Conservation (phyloP, 2,888 invertebrate genomes). For the Athalia circularis region DNA sequence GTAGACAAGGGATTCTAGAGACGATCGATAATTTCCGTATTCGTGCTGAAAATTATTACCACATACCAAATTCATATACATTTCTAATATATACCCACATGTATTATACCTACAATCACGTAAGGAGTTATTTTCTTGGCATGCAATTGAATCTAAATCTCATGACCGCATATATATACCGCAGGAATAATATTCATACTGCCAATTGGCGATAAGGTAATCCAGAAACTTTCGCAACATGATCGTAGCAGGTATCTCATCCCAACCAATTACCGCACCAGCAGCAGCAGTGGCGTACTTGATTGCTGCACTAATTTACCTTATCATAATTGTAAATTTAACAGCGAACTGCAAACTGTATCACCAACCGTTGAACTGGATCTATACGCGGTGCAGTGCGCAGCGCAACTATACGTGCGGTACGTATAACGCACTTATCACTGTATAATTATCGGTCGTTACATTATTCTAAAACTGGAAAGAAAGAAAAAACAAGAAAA, state of each 20-base stretch:
- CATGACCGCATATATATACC: no score
- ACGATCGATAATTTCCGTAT: background rate
- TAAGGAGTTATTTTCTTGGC: background rate
- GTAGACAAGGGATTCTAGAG: no score
- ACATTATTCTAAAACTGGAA: background rate
- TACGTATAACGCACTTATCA: background rate
- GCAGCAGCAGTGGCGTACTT: constrained; percentile 5
- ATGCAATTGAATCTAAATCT: constrained; percentile 11
- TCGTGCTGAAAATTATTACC: background rate
- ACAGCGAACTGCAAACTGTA: constrained; percentile 12
- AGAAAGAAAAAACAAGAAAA: no score
- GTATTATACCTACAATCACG: background rate
- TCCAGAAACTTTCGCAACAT: constrained; percentile 18
- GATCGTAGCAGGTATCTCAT: background rate
- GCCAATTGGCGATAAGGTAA: constrained; percentile 34
- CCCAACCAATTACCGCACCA: constrained; percentile 26
- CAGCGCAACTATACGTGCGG: background rate
- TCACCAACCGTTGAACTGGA: constrained; percentile 7
- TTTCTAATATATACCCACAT: background rate
- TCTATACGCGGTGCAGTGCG: background rate
- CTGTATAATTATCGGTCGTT: background rate
- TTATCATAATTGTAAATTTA: constrained; percentile 38
- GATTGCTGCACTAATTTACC: constrained; percentile 35
- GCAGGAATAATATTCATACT: constrained; percentile 8
- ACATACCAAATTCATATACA: background rate